Base-by-base conservation (phyloP, 2,797 vertebrate species). In the Aulostomus chinensis region DNA sequence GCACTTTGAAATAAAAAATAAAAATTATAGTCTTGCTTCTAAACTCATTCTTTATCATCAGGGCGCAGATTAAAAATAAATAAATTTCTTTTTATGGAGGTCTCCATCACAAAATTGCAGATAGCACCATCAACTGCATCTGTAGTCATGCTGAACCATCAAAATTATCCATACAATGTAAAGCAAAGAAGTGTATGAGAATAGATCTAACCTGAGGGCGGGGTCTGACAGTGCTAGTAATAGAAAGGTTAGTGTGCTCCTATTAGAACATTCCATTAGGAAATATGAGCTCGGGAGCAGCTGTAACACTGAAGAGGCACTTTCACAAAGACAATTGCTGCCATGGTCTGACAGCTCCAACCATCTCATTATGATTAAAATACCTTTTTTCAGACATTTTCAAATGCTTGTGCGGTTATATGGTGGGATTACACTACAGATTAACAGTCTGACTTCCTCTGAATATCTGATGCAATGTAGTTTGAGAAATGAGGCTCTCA, bases 401-500 rank as follows among this genome's bases (percentile, higher is more conserved):
- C 4, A 5, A 12, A 4, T 4, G 21, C 5, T 15, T 16, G 2
- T 25, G 9, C 9, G 24, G n/a, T n/a, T 2, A 25, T 9, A 25
- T 7, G 9, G 6, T 11, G 25, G 48, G 14, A 29, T 46, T 21
- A 39, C 16, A 57, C 14, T 22, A 0, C 30, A 40, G 10, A 56
- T 26, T 33, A 22, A 7, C n/a, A 2, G 7, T 9, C 18, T 5
- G 46, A 42, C 9, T 41, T 42, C 36, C 12, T 13, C 28, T 38
- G 21, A 24, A 47, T 41, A 60, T 46, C 31, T 40, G 46, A 55
- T 40, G 73, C 49, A 73, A 75, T 29, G 50, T 28, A 5, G 29
- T 57, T 76, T 61, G 29, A 76, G 59, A 80, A 85, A 85, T 24
- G 1, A 81, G 72, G 79, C 73, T 78, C 56, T 66, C 31, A 9